A percentile compares a stretch with the other conserved stretches of the same genome.
Conservation (phyloP, 2,113 vertebrate genomes). For the Marmota monax region DNA sequence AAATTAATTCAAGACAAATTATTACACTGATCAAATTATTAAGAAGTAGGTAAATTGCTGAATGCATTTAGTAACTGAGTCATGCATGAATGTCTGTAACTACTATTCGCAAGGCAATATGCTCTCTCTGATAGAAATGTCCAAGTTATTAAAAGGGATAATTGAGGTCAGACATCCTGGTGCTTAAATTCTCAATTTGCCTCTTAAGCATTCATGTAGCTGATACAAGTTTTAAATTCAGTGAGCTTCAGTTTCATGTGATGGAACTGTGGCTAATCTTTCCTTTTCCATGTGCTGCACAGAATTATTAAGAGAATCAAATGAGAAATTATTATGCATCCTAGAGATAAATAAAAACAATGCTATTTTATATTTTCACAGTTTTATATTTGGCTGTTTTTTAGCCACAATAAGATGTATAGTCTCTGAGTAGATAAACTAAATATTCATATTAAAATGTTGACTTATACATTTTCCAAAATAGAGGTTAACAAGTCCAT, state of each 20-base stretch:
- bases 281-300: not conserved
- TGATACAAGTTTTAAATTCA: not conserved
- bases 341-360: not conserved
- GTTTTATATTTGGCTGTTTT: not conserved
- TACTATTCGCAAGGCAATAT: not conserved
- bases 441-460: slow-evolving; percentile 21
- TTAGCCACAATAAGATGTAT: not conserved
- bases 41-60: not conserved
- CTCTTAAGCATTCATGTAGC: not conserved
- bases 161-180: not conserved
- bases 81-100: not conserved
- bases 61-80: not conserved
- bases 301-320: not conserved
- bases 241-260: not conserved
- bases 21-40: slow-evolving; percentile 20
- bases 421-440: not conserved
- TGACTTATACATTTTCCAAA: slow-evolving; percentile 32
- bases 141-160: not conserved
- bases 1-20: not conserved
- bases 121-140: not conserved
- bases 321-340: not conserved
- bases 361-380: slow-evolving; percentile 17
- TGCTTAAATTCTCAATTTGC: not conserved
- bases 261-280: not conserved
- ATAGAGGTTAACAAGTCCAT: not conserved